Percentiles rank a stretch among this genome's conserved stretches.
These are phyloP conservation scores for Clarias macrocephalus DNA, from an alignment of 2,113 vertebrate genomes.

Conservation along the genomic window DNA sequence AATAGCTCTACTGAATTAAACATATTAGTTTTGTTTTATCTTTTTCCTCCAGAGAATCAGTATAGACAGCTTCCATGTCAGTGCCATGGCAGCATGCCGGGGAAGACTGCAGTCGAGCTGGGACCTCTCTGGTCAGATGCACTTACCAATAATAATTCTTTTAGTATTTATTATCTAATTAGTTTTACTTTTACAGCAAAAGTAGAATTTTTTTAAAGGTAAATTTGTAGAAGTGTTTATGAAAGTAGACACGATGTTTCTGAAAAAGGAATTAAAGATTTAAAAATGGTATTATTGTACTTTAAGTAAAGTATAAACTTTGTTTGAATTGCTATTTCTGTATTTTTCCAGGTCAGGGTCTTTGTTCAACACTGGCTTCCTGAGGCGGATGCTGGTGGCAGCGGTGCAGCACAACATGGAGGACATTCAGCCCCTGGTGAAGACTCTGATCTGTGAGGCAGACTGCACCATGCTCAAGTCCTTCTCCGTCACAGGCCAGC, in stretches of 20 bases:
- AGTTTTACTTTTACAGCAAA: neutral
- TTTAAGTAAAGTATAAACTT: neutral
- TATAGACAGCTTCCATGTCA: conserved; percentile 88
- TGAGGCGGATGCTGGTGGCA: conserved; percentile 88
- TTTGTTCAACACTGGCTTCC: conserved; percentile 90
- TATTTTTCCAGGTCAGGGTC: conserved; percentile 79
- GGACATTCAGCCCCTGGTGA: conserved; percentile 88
- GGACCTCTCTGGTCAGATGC: conserved; percentile 87
- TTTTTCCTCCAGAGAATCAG: conserved; percentile 76
- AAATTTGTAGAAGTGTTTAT: neutral
- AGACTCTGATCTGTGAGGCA: conserved; percentile 88
- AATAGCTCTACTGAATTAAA: neutral
- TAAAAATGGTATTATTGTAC: neutral
- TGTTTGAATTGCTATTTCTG: neutral
- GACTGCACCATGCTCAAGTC: conserved; percentile 86
- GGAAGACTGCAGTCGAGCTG: conserved; percentile 90
- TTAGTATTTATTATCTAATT: neutral
- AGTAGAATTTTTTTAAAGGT: neutral
- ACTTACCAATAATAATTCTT: neutral
- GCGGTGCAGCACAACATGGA: conserved; percentile 84
- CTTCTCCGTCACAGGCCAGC: conserved; percentile 66
- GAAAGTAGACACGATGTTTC: neutral
- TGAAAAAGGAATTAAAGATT: neutral
- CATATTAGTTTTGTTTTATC: conserved; percentile 26
- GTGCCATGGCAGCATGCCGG: conserved; percentile 90